Percentiles rank a stretch among this genome's conserved stretches.
Evolutionary conservation across 1,140 invertebrate genomes (phyloP).

Genomic region (Lordiphosa stackelbergi): DNA sequence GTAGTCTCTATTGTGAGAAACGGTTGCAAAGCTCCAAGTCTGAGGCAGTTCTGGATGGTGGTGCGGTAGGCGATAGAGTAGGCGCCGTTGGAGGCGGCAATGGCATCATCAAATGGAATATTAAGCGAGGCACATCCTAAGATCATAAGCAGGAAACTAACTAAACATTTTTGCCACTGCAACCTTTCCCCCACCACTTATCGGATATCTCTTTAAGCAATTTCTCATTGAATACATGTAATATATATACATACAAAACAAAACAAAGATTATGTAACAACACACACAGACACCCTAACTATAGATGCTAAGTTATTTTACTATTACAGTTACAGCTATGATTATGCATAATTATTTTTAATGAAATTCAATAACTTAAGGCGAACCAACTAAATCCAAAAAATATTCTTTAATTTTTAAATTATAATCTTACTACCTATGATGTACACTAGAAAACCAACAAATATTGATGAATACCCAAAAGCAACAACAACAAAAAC

Average conservation of each 20-base stretch:
- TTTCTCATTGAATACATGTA: constrained; percentile 7
- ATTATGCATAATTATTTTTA: constrained; percentile 48
- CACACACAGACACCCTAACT: constrained; percentile 5
- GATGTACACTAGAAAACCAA: constrained; percentile 8
- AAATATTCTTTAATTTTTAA: constrained; percentile 42
- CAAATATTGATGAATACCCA: constrained; percentile 32
- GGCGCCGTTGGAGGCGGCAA: constrained; percentile 5
- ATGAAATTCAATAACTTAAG: constrained; percentile 32
- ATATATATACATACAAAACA: constrained; percentile 8
- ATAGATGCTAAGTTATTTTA: constrained; percentile 46
- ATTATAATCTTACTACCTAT: constrained; percentile 1
- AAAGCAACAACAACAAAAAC: constrained; percentile 53
- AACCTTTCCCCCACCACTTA: neutral
- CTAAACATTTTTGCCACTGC: constrained; percentile 5
- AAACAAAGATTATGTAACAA: constrained; percentile 9
- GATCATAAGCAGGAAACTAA: neutral
- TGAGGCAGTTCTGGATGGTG: constrained; percentile 48
- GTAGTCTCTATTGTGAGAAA: constrained; percentile 70
- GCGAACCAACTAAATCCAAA: constrained; percentile 40
- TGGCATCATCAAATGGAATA: constrained; percentile 23
- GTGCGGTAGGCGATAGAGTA: neutral
- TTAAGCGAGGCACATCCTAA: constrained; percentile 6
- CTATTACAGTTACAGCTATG: constrained; percentile 34
- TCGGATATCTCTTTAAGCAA: constrained; percentile 4
- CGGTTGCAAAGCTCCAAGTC: constrained; percentile 71